These are phyloP conservation scores for Elaphurus davidianus DNA, from an alignment of 2,113 vertebrate genomes.

Conservation along the genomic window DNA sequence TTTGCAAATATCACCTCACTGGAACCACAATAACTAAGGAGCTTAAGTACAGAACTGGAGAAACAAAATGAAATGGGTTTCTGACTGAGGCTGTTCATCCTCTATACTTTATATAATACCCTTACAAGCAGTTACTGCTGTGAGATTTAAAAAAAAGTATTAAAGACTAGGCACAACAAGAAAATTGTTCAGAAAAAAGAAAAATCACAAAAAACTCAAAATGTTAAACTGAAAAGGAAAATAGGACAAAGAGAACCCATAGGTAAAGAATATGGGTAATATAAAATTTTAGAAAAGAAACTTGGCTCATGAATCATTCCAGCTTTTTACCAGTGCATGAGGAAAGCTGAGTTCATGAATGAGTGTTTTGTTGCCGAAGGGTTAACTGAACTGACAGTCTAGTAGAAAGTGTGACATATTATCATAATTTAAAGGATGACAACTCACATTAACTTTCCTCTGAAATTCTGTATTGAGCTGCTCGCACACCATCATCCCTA, in stretches of 20 bases:
- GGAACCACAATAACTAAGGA: background rate
- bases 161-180: background rate
- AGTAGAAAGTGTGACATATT: background rate
- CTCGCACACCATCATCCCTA: constrained; percentile 78
- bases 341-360: background rate
- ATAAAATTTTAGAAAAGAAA: background rate
- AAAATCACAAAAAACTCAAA: background rate
- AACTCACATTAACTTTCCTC: constrained; percentile 88
- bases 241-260: background rate
- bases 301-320: background rate
- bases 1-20: background rate
- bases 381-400: background rate
- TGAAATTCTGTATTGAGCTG: constrained; percentile 86
- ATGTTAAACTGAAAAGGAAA: background rate
- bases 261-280: background rate
- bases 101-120: background rate
- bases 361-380: background rate
- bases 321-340: background rate
- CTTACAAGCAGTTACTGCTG: background rate
- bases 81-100: background rate
- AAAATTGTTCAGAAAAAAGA: background rate
- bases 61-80: background rate
- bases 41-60: background rate
- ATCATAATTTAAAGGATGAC: background rate
- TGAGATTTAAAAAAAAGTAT: background rate